A percentile compares a stretch with the other conserved stretches of the same genome.
Evolutionary conservation across 1,140 invertebrate genomes (phyloP).

Genomic region (Pygmarrhopalites habei): DNA sequence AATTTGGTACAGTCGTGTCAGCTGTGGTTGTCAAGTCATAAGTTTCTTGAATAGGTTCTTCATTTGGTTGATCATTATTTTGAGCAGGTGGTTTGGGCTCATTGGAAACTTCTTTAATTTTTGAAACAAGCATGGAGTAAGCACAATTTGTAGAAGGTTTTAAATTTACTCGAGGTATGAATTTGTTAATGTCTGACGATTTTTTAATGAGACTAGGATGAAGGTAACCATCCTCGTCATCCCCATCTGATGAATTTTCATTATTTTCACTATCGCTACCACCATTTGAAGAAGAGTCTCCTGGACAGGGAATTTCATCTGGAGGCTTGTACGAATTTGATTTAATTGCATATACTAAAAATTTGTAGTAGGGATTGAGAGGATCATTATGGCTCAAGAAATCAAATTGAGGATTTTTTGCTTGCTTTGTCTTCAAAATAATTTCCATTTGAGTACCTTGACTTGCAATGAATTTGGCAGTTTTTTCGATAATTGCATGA

Average conservation of each 20-base stretch:
- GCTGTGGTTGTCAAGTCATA: neutral
- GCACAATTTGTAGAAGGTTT: conserved; percentile 73
- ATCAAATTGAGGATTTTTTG: conserved; percentile 84
- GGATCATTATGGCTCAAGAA: conserved; percentile 81
- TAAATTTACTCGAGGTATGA: conserved; percentile 50
- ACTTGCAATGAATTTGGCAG: conserved; percentile 82
- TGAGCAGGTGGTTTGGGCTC: neutral
- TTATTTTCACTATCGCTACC: conserved; percentile 11
- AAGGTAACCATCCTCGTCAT: conserved; percentile 20
- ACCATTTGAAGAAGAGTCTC: conserved; percentile 16
- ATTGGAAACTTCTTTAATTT: conserved; percentile 56
- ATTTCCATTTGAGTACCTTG: conserved; percentile 98
- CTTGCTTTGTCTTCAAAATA: conserved; percentile 92
- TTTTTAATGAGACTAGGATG: conserved; percentile 26
- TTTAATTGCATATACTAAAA: conserved; percentile 72
- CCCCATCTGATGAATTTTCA: conserved; percentile 13
- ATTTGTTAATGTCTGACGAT: conserved; percentile 58
- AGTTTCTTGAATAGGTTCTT: neutral
- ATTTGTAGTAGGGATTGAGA: conserved; percentile 85
- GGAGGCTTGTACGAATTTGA: conserved; percentile 58
- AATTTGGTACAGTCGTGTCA: too few relatives aligned
- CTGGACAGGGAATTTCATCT: conserved; percentile 5
- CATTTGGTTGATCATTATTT: neutral
- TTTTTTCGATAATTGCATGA: conserved; percentile 93
- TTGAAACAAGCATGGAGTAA: conserved; percentile 73